A percentile compares a stretch with the other conserved stretches of the same genome.
Conservation (phyloP, 2,888 invertebrate species). For the Neocrepidodera transversa region DNA sequence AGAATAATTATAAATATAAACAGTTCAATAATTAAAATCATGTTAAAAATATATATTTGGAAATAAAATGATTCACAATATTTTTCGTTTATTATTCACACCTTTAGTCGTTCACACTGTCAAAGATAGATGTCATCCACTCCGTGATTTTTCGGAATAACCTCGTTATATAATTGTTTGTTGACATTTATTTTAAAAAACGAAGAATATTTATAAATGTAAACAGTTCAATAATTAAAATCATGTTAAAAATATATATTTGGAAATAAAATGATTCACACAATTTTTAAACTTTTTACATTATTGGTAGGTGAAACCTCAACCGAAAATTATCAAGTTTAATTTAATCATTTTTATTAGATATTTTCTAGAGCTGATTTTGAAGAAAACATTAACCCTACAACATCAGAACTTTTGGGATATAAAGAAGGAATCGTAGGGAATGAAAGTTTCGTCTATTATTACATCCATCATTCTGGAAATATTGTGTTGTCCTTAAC, state of each 20-base stretch:
- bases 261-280: conserved; percentile 9
- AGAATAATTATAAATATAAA: too few relatives aligned
- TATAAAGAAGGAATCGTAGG: conserved; percentile 30
- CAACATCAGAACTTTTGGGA: conserved; percentile 25
- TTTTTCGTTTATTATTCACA: too few relatives aligned
- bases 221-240: too few relatives aligned
- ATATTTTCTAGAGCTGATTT: conserved; percentile 15
- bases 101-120: too few relatives aligned
- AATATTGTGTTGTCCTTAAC: conserved; percentile 24
- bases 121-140: too few relatives aligned
- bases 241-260: background rate
- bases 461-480: conserved; percentile 32
- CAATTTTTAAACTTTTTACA: conserved; percentile 9
- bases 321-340: background rate
- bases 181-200: too few relatives aligned
- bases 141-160: too few relatives aligned
- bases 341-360: conserved; percentile 10
- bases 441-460: conserved; percentile 34
- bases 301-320: conserved; percentile 5
- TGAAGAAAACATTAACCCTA: background rate
- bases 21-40: background rate
- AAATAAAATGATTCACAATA: conserved; percentile 12
- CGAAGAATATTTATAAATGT: too few relatives aligned
- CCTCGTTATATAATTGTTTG: too few relatives aligned
- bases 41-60: background rate